A percentile compares a stretch with the other conserved stretches of the same genome.
Conservation (phyloP, 2,797 vertebrate genomes). For the Otus scops region DNA sequence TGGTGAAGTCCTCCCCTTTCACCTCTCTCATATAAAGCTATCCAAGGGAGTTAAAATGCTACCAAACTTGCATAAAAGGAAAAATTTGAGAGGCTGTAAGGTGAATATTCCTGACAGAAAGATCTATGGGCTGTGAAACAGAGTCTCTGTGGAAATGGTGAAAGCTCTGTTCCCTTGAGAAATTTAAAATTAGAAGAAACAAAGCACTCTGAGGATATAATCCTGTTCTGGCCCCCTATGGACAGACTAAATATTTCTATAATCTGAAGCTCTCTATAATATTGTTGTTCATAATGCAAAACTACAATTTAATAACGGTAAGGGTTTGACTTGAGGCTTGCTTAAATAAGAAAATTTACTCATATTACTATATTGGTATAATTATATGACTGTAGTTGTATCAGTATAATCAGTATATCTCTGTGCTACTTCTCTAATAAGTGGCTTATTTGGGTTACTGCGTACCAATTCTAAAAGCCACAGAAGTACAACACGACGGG, state of each 20-base stretch:
- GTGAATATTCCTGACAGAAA: constrained; percentile 38
- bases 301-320: not conserved
- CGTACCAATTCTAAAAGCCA: not conserved
- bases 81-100: constrained; percentile 2
- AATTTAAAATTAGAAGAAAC: constrained; percentile 55
- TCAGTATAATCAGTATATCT: not conserved
- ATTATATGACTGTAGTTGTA: not conserved
- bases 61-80: constrained; percentile 55
- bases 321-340: not conserved
- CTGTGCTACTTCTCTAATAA: not conserved
- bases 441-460: not conserved
- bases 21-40: constrained; percentile 64
- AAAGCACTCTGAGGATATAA: constrained; percentile 1
- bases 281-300: not conserved
- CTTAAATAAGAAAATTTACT: not conserved
- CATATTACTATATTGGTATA: not conserved
- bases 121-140: constrained; percentile 20
- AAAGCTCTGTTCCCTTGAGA: not conserved
- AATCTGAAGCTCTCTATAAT: not conserved
- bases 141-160: constrained; percentile 14
- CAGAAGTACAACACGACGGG: not conserved
- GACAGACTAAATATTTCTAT: constrained; percentile 11
- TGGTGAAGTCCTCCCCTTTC: constrained; percentile 60
- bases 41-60: constrained; percentile 61
- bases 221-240: not conserved